Evolutionary conservation across 2,113 vertebrate species (phyloP), one percentile per base, ranked within the genome.

Genomic region (Tyrannus savana): DNA sequence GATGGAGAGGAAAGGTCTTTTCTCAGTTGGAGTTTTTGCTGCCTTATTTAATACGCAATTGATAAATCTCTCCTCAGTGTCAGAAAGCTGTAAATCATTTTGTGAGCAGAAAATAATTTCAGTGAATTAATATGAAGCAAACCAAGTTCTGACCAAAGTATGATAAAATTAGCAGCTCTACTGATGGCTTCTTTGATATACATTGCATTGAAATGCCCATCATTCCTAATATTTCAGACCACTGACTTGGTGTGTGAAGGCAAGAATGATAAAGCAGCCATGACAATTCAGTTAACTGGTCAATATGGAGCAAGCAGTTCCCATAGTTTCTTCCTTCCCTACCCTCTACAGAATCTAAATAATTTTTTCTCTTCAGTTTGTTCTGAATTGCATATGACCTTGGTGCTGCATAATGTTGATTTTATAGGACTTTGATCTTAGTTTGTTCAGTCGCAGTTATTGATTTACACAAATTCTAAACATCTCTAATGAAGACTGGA

Each of bases 351-450:
- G 49, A 95, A 82, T 94, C 74, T 85, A 88, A 97, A 95, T 83
- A 66, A 82, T 44, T 95, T 56, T 94, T 96, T 46, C 44, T 92
- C 24, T 71, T 76, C 62, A 56, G 39, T 85, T 93, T 64, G 50
- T 73, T 96, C 53, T 92, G 96, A 97, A 96, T 91, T 97, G 95
- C 87, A 10, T 91, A 82, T 96, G 92, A 97, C 97, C 95, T 95
- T 96, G 94, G 78, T 96, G 95, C 97, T 97, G 91, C 93, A 85
- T 97, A 94, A 86, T 97, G 92, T 95, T 97, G 96, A 96, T 97
- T 95, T 97, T 93, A 80, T 96, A 94, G 96, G 93, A 98, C 96
- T 97, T 96, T 90, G 97, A 91, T 95, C 96, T 96, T 84, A 78
- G 74, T 80, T 90, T 74, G 87, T 87, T 97, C 50, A 60, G 58